Conservation (phyloP, 1,140 invertebrate genomes). For the Eumeta japonica region DNA sequence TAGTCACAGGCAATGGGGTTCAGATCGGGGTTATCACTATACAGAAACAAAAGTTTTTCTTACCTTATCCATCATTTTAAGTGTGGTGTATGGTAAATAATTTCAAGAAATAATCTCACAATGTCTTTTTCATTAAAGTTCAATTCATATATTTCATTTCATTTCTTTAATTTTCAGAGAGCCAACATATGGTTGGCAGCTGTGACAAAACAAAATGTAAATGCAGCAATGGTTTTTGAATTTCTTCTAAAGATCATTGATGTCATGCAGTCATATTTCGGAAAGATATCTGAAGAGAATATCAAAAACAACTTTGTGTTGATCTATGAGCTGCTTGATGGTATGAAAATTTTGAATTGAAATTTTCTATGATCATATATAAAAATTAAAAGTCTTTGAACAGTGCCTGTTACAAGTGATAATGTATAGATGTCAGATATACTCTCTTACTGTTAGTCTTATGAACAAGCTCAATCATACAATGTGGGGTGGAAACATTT, state of each 20-base stretch:
- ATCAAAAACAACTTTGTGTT: constrained; percentile 99
- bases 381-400: too few relatives aligned
- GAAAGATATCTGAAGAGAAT: constrained; percentile 99
- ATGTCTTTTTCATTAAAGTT: neutral
- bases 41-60: too few relatives aligned
- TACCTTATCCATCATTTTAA: neutral
- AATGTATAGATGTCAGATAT: too few relatives aligned
- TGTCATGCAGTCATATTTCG: constrained; percentile 99
- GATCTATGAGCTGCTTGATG: constrained; percentile 98
- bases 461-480: constrained; percentile 88
- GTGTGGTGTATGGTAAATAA: neutral
- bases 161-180: constrained; percentile 56
- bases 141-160: neutral
- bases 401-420: too few relatives aligned
- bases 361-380: too few relatives aligned
- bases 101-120: neutral
- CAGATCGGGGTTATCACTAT: too few relatives aligned
- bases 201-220: constrained; percentile 99
- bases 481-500: neutral
- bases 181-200: constrained; percentile 99
- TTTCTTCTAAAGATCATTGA: constrained; percentile 98
- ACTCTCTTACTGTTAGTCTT: too few relatives aligned
- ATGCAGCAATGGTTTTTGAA: constrained; percentile 99
- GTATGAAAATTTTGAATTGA: too few relatives aligned
- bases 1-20: too few relatives aligned